Evolutionary conservation across 2,888 invertebrate species (phyloP), one percentile per base, ranked within the genome.

Genomic region (Imbricaverruca yamaguchii): DNA sequence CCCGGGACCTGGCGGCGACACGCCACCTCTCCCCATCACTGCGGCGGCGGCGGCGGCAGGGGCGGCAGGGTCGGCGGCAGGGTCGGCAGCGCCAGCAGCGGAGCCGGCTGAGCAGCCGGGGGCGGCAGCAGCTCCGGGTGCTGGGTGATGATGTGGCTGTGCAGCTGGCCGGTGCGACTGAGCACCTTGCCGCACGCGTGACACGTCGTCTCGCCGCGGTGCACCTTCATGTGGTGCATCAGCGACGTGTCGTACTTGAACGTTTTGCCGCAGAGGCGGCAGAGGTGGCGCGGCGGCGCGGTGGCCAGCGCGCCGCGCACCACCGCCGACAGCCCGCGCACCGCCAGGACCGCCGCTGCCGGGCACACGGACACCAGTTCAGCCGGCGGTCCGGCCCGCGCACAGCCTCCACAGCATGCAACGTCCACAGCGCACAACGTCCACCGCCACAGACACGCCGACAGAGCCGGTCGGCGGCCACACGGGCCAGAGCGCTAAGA

Each of bases 11-110:
- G 39, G 39, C 39, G 39, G 39, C 39, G 39, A 39, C 1, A 87
- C 87, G 11, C 88, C 83, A 4, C 85, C 82, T 11, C 85, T 83
- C 80, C 86, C 84, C 57, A 85, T 83, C 11, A 82, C 80, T n/a
- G 82, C 82, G 8, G 59, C 61, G 13, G 85, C 85, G 82, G 84
- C 83, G 80, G 85, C 85, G 59, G 82, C 80, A 65, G 83, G 83
- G 61, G 85, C 84, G 21, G 89, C 84, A 82, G 87, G 88, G 77
- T 87, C 87, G 2, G 86, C 85, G 63, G 89, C 84, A 83, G 87
- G 39, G 39, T 39, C 39, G 39, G 39, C 39, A 39, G 39, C 39
- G 39, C 39, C 39, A 39, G 39, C 39, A 39, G 39, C 39, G 39
- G 39, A 1, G 39, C 39, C 2, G 39, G 39, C 39, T 39, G 39